These are phyloP conservation scores for Chaetops frenatus DNA, from an alignment of 2,113 vertebrate species.

Conservation along the genomic window DNA sequence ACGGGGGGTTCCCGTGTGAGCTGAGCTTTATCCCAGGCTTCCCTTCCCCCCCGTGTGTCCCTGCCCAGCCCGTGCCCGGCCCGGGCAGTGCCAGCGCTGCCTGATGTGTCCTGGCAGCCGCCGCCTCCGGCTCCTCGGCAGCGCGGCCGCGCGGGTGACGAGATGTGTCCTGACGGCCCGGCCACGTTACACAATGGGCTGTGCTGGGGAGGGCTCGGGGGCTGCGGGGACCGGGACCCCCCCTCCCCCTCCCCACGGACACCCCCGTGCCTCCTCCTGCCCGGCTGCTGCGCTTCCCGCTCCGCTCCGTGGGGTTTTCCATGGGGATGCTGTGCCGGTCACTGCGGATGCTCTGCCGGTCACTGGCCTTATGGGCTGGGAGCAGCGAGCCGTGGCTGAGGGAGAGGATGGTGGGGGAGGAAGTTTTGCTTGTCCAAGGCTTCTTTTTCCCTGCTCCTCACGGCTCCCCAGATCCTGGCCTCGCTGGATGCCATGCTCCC, in stretches of 20 bases:
- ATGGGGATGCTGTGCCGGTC: fast-evolving
- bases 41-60: neutral
- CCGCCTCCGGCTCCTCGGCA: neutral
- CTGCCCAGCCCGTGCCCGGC: neutral
- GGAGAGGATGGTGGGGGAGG: neutral
- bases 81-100: neutral
- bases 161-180: neutral
- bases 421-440: neutral
- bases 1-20: fast-evolving
- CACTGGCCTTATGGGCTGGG: neutral
- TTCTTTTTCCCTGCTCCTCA: neutral
- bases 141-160: neutral
- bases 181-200: neutral
- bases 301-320: fast-evolving
- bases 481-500: neutral
- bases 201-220: neutral
- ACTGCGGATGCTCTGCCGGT: neutral
- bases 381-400: neutral
- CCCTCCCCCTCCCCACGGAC: too few species aligned
- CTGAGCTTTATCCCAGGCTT: neutral
- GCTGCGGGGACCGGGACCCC: neutral
- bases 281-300: neutral
- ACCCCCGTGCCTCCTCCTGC: fast-evolving
- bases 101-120: conserved; percentile 4
- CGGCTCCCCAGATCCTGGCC: fast-evolving